phyloP scores from a whole-genome alignment of 2,797 vertebrate species.

The Vipera latastei region DNA sequence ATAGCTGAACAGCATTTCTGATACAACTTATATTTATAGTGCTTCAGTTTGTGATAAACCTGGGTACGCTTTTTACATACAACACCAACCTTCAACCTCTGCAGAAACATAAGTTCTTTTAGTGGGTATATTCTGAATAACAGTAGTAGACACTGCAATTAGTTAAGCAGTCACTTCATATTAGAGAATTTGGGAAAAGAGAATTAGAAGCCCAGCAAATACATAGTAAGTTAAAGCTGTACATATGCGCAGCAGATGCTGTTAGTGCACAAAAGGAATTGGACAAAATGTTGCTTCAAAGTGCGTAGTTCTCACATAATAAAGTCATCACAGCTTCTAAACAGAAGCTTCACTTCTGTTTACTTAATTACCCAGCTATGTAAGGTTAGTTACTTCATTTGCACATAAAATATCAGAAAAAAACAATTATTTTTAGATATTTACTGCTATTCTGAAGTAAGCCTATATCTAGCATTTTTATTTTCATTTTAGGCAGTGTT shows the following conservation, averaged over 20 bases:
- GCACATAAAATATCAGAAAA: not conserved
- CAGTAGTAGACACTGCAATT: no score
- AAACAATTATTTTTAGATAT: not conserved
- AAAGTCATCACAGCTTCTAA: not conserved
- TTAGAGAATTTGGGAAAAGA: not conserved
- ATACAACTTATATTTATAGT: constrained; percentile 83
- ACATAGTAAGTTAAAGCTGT: not conserved
- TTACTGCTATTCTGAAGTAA: not conserved
- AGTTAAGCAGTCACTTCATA: not conserved
- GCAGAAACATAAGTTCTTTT: constrained; percentile 35
- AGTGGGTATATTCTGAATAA: not conserved
- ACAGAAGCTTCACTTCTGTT: not conserved
- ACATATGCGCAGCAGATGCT: not conserved
- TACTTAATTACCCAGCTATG: not conserved
- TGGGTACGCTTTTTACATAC: constrained; percentile 77
- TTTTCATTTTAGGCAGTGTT: not conserved
- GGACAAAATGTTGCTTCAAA: not conserved
- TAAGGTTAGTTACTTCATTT: not conserved
- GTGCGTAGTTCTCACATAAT: not conserved
- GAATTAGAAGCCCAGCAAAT: not conserved
- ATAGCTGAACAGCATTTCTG: constrained; percentile 67
- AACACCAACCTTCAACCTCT: constrained; percentile 75
- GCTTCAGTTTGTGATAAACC: constrained; percentile 81
- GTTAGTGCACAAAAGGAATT: not conserved
- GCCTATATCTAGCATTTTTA: not conserved